Conservation (phyloP, 2,888 invertebrate genomes). For the Lacanobia oleracea region DNA sequence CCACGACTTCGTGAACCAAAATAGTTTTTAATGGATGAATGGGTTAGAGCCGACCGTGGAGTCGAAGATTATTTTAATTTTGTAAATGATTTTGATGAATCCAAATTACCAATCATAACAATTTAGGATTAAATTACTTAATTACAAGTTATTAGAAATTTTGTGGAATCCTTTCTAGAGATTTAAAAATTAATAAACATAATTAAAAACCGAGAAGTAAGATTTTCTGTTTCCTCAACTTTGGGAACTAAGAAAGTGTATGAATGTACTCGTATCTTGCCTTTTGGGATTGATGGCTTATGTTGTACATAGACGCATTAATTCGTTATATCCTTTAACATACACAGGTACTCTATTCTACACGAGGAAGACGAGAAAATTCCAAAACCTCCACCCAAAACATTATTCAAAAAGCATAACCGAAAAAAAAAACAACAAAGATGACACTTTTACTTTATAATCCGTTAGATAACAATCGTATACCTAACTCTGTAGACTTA, state of each 20-base stretch:
- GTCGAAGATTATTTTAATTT: slow-evolving; percentile 33
- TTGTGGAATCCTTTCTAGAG: background rate
- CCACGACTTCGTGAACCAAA: slow-evolving; percentile 68
- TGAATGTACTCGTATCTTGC: too few species aligned
- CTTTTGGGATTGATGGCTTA: background rate
- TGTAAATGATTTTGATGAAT: background rate
- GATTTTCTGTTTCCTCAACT: background rate
- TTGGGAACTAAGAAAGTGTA: too few species aligned
- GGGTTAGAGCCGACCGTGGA: slow-evolving; percentile 30
- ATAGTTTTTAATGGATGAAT: slow-evolving; percentile 43
- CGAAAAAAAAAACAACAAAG: slow-evolving; percentile 36
- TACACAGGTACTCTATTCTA: background rate
- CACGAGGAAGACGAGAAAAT: slow-evolving; percentile 10
- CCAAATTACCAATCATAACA: background rate
- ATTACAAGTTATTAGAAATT: background rate
- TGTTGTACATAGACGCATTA: too few species aligned
- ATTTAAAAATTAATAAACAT: background rate
- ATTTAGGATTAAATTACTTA: background rate
- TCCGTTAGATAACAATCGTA: slow-evolving; percentile 63
- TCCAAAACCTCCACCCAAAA: slow-evolving; percentile 21
- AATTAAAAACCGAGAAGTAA: too few species aligned
- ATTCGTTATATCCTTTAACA: background rate
- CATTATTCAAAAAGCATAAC: slow-evolving; percentile 39
- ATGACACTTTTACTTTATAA: slow-evolving; percentile 65
- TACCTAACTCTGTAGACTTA: slow-evolving; percentile 55